A percentile compares a stretch with the other conserved stretches of the same genome.
These are phyloP conservation scores for Drosophila imparisetae DNA, from an alignment of 2,888 invertebrate genomes.

Conservation along the genomic window DNA sequence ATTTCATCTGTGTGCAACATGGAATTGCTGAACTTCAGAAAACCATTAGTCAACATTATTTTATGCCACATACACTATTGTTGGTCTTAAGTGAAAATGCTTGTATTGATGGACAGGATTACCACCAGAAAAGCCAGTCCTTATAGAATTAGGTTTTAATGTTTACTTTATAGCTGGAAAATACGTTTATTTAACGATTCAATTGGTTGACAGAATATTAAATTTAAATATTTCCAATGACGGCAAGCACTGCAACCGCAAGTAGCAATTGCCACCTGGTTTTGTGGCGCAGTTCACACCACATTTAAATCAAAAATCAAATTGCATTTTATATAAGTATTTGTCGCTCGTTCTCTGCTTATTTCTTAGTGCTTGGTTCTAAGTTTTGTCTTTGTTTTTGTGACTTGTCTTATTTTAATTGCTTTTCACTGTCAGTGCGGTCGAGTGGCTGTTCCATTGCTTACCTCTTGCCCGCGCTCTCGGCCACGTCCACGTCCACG, in stretches of 20 bases:
- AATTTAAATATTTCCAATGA: neutral
- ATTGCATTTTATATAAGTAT: conserved; percentile 11
- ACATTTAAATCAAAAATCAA: conserved; percentile 26
- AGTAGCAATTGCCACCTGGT: conserved; percentile 16
- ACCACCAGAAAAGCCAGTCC: neutral
- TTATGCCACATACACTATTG: neutral
- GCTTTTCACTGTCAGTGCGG: conserved; percentile 72
- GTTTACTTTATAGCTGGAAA: neutral
- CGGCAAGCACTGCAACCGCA: conserved; percentile 10
- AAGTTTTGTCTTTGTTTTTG: conserved; percentile 18
- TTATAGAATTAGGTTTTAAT: neutral
- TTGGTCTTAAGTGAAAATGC: neutral
- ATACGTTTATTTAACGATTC: neutral
- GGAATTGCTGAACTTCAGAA: neutral
- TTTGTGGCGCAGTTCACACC: neutral
- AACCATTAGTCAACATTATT: neutral
- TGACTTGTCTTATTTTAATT: conserved; percentile 67
- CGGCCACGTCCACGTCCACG: neutral
- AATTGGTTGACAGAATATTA: neutral
- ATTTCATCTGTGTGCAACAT: neutral
- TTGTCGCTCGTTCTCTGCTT: neutral
- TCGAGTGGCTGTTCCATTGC: conserved; percentile 39
- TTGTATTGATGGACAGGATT: neutral
- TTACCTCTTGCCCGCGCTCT: conserved; percentile 10
- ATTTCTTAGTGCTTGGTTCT: neutral